Evolutionary conservation across 2,888 invertebrate genomes (phyloP).

Genomic region (Drosophila neotestacea): DNA sequence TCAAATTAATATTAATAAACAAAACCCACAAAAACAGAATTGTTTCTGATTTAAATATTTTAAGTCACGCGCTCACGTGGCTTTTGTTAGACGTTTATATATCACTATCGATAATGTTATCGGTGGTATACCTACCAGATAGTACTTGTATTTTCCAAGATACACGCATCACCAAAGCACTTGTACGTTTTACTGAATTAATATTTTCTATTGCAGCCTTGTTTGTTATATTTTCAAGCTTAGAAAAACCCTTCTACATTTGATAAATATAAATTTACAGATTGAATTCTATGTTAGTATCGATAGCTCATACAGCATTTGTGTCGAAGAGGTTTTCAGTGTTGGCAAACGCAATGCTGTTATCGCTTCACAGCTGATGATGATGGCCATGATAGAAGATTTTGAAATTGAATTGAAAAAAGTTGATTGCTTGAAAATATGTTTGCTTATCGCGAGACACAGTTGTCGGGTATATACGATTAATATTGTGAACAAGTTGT

Average conservation of each 20-base stretch:
- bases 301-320: constrained; percentile 23
- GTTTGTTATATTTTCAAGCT: no score
- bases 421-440: constrained; percentile 38
- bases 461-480: constrained; percentile 32
- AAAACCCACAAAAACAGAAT: neutral
- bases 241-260: no score
- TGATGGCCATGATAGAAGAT: constrained; percentile 39
- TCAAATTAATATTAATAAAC: constrained; percentile 10
- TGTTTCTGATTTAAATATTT: neutral
- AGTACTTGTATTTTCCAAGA: no score
- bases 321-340: neutral
- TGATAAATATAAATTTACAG: no score
- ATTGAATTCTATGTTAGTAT: neutral
- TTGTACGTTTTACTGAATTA: no score
- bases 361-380: constrained; percentile 64
- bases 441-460: constrained; percentile 26
- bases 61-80: constrained; percentile 14
- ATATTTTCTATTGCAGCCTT: no score
- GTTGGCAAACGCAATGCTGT: constrained; percentile 24
- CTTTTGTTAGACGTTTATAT: neutral
- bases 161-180: no score
- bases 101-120: constrained; percentile 7
- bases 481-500: neutral
- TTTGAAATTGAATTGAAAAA: constrained; percentile 71
- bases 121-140: neutral